phyloP scores from a whole-genome alignment of 2,113 vertebrate genomes.

The Tricholaema leucomelas region DNA sequence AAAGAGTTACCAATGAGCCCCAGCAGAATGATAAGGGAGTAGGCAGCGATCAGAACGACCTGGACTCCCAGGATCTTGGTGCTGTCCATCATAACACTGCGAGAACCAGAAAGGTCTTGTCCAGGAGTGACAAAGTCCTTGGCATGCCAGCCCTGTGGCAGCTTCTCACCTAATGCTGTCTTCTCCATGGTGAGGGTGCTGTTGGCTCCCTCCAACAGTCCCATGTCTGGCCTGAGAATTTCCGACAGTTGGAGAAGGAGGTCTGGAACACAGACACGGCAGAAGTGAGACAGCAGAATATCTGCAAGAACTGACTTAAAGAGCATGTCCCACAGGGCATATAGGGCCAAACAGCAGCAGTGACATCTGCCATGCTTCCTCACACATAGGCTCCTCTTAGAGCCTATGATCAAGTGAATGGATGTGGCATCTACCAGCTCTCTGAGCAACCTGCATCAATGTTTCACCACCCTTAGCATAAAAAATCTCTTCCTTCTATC shows the following conservation, averaged over 20 bases:
- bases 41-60: conserved; percentile 84
- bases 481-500: too few species aligned
- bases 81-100: conserved; percentile 82
- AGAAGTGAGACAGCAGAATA: not conserved
- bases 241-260: not conserved
- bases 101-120: conserved; percentile 69
- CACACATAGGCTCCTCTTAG: not conserved
- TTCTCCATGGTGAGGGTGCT: conserved; percentile 74
- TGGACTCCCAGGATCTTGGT: conserved; percentile 88
- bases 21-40: conserved; percentile 88
- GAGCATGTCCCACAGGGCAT: not conserved
- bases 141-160: conserved; percentile 43
- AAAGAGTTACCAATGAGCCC: conserved; percentile 87
- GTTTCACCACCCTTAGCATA: too few species aligned
- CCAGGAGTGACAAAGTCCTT: conserved; percentile 67
- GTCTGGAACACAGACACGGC: conserved; percentile 21
- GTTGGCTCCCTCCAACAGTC: conserved; percentile 78
- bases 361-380: not conserved
- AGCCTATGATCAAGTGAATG: not conserved
- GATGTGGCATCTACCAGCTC: not conserved
- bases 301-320: not conserved
- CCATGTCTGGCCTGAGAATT: conserved; percentile 68
- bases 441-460: not conserved
- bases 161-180: conserved; percentile 21
- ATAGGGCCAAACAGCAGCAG: not conserved